Evolutionary conservation across 1,140 invertebrate species (phyloP).

Genomic region (Pseudomyrmex pallidus): DNA sequence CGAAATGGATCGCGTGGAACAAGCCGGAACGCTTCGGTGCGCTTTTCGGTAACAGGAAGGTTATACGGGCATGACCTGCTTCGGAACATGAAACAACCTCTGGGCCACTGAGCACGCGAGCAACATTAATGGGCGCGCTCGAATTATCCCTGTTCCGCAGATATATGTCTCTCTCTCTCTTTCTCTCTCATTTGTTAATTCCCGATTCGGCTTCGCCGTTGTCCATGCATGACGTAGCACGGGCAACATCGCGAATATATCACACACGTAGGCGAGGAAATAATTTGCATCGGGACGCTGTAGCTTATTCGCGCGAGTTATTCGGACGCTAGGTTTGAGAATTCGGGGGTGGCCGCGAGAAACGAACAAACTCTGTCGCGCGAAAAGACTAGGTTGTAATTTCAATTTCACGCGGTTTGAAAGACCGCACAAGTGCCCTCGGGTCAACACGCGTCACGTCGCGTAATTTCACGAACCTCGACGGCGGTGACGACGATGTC

Average conservation of each 20-base stretch:
- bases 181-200: slow-evolving; percentile 57
- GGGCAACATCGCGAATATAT: slow-evolving; percentile 4
- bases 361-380: too few species aligned
- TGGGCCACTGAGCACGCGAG: slow-evolving; percentile 59
- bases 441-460: slow-evolving; percentile 69
- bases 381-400: slow-evolving; percentile 69
- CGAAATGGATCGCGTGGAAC: slow-evolving; percentile 41
- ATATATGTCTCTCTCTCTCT: not conserved
- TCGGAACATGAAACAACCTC: slow-evolving; percentile 38
- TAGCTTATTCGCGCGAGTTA: not conserved
- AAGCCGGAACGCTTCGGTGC: slow-evolving; percentile 9
- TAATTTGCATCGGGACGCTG: slow-evolving; percentile 34
- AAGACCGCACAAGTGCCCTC: slow-evolving; percentile 64
- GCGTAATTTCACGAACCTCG: slow-evolving; percentile 68
- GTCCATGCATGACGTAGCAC: slow-evolving; percentile 30
- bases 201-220: slow-evolving; percentile 30
- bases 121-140: slow-evolving; percentile 58
- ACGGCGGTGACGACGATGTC: slow-evolving; percentile 43
- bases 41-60: slow-evolving; percentile 40
- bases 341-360: too few species aligned
- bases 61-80: slow-evolving; percentile 53
- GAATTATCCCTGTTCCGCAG: slow-evolving; percentile 33
- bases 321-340: not conserved
- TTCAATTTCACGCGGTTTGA: slow-evolving; percentile 75
- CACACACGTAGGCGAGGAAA: not conserved